Evolutionary conservation across 2,888 invertebrate species (phyloP), one percentile per base, ranked within the genome.

Genomic region (Caenorhabditis panamensis): DNA sequence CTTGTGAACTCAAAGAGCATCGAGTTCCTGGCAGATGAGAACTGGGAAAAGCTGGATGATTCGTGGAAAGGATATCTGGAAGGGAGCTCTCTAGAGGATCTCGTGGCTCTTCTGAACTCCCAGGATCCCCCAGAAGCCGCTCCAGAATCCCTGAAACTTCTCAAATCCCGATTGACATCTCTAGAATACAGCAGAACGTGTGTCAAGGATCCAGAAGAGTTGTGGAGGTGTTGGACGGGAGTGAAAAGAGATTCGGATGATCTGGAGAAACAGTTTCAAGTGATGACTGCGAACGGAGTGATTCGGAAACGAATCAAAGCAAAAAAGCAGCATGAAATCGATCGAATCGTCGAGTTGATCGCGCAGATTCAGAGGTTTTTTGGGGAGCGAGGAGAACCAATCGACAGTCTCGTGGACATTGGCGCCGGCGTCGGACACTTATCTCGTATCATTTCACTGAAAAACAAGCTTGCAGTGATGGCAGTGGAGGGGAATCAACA

Each of bases 351-450:
- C 28, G 86, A 79, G 26, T 59, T 86, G 24, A 28, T 85, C 11
- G 26, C 75, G 16, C 81, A 81, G 63, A 54, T 81, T 31, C 71
- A 76, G 54, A 56, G 18, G 13, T 61, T 53, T 31, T 24, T 26
- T 13, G 16, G 28, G 16, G 51, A 28, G 20, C 26, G 20, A 16
- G 1, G 36, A 63, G 73, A 71, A 51, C 56, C 66, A 1, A 76
- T 68, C 31, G 83, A 86, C 24, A 82, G 80, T 62, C 62, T 88
- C 20, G 81, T 88, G 31, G 88, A 88, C 59, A 69, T 88, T 26
- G 88, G 88, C 5, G 87, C 87, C 11, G 88, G 88, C 9, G 54
- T 88, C 26, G 88, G 88, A 0, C 88, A 88, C 69, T 67, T 88
- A 6, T 88, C 88, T 0, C 66, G 88, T 5, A 79, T 87, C 13